A percentile compares a stretch with the other conserved stretches of the same genome.
Conservation (phyloP, 2,113 vertebrate species). For the Ginglymostoma cirratum region DNA sequence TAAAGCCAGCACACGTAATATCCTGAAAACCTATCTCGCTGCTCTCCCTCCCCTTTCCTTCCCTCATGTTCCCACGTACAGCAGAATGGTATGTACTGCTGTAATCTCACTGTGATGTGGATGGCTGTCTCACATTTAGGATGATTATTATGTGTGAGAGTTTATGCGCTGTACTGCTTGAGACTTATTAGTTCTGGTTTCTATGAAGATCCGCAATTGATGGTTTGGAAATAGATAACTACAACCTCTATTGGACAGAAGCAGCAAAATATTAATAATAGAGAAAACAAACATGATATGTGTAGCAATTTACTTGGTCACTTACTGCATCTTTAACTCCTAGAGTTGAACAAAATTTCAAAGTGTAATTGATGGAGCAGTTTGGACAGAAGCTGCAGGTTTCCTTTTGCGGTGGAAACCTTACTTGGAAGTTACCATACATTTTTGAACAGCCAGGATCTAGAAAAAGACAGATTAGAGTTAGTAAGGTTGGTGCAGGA, state of each 20-base stretch:
- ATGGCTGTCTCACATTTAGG: not conserved
- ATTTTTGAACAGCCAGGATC: not conserved
- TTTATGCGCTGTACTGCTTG: conserved; percentile 5
- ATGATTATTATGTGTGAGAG: not conserved
- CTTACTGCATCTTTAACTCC: not conserved
- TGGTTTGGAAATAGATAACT: not conserved
- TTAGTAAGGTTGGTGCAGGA: not conserved
- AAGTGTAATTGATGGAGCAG: not conserved
- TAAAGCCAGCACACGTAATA: too few species aligned
- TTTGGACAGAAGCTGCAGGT: not conserved
- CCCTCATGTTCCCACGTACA: too few species aligned
- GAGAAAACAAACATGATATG: not conserved
- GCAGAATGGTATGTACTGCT: not conserved
- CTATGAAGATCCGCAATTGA: not conserved
- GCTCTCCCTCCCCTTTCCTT: too few species aligned
- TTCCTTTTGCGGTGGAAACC: not conserved
- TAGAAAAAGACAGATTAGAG: not conserved
- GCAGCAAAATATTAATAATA: not conserved
- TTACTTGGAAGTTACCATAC: not conserved
- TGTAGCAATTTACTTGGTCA: not conserved
- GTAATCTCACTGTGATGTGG: not conserved
- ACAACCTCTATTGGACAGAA: not conserved
- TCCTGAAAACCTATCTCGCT: too few species aligned
- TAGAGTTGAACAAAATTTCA: not conserved
- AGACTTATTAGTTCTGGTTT: not conserved